phyloP scores from a whole-genome alignment of 37 sponge, comb jelly and placozoan genomes.

The Diacarnus erythraeanus region DNA sequence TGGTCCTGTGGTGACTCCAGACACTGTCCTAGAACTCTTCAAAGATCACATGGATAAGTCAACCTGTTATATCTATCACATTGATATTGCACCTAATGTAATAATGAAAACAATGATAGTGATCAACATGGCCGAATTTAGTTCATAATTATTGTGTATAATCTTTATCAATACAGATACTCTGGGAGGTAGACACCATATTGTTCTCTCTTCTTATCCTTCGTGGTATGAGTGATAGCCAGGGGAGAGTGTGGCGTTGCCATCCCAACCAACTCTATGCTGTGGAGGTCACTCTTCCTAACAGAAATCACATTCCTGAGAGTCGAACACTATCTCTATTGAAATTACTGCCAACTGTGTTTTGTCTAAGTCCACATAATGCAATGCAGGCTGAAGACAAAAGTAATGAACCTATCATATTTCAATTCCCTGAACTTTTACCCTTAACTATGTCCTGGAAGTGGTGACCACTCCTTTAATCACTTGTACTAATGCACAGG shows the following conservation, averaged over 20 bases:
- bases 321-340: conserved; percentile 26
- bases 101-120: not conserved
- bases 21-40: conserved; percentile 49
- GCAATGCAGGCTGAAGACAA: conserved; percentile 14
- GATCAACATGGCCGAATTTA: no score
- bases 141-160: no score
- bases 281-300: conserved; percentile 59
- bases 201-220: conserved; percentile 63
- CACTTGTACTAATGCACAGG: no score
- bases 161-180: conserved; percentile 20
- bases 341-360: conserved; percentile 46
- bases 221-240: conserved; percentile 43
- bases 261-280: conserved; percentile 45
- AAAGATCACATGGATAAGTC: not conserved
- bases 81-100: conserved; percentile 71
- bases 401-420: conserved; percentile 8
- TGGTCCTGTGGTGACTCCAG: conserved; percentile 51
- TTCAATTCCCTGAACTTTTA: not conserved
- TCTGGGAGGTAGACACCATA: conserved; percentile 53
- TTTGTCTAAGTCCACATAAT: conserved; percentile 23
- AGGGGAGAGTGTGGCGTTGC: conserved; percentile 65
- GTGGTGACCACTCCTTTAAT: no score
- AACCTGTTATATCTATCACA: conserved; percentile 34
- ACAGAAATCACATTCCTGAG: conserved; percentile 24
- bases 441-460: no score